phyloP scores from a whole-genome alignment of 2,888 invertebrate genomes.

The Ornithoptera alexandrae region DNA sequence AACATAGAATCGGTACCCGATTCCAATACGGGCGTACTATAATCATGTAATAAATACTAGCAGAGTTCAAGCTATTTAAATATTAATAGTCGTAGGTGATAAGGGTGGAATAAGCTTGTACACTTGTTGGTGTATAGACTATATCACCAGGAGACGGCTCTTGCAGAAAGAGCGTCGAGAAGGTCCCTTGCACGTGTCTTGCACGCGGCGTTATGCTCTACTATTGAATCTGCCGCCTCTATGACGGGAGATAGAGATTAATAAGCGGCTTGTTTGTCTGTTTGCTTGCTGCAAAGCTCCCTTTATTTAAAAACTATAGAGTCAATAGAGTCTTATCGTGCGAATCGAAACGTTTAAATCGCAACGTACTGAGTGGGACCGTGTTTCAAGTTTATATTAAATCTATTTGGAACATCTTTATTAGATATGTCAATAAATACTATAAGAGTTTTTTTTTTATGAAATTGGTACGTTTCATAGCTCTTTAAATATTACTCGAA shows the following conservation, averaged over 20 bases:
- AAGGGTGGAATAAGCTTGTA: constrained; percentile 27
- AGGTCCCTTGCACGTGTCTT: constrained; percentile 35
- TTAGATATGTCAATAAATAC: no score
- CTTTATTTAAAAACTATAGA: constrained; percentile 39
- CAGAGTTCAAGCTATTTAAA: constrained; percentile 21
- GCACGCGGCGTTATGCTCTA: constrained; percentile 30
- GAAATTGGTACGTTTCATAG: no score
- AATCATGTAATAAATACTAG: constrained; percentile 20
- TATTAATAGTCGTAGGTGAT: constrained; percentile 12
- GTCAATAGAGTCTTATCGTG: constrained; percentile 37
- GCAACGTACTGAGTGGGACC: constrained; percentile 4
- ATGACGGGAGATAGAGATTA: constrained; percentile 32
- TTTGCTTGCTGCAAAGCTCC: constrained; percentile 38
- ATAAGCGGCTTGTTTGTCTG: constrained; percentile 33
- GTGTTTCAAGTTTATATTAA: not conserved
- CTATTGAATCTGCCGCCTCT: constrained; percentile 30
- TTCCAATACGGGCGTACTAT: constrained; percentile 26
- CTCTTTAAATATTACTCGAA: no score
- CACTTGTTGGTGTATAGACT: constrained; percentile 5
- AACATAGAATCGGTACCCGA: constrained; percentile 41
- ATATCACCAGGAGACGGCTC: constrained; percentile 10
- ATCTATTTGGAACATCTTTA: not conserved
- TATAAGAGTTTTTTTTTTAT: no score
- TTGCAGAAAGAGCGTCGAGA: constrained; percentile 17
- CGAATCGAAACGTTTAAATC: constrained; percentile 33